Percentiles rank a stretch among this genome's conserved stretches.
Evolutionary conservation across 2,888 invertebrate species (phyloP).

Genomic region (Limnephilus marmoratus): DNA sequence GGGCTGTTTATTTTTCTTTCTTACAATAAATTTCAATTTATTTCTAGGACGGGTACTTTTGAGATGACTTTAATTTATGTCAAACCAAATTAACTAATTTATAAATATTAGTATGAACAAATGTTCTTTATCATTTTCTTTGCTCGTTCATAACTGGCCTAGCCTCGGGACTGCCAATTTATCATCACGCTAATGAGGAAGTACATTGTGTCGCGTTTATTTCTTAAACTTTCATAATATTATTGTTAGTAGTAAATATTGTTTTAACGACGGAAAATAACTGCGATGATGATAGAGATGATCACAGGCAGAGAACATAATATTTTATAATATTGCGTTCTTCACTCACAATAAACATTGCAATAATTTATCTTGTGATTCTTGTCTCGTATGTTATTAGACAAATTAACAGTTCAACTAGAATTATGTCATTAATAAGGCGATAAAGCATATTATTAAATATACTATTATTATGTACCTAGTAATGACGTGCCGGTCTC

Average conservation of each 20-base stretch:
- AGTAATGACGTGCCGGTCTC: not conserved
- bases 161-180: not conserved
- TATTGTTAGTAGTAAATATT: not conserved
- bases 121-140: not conserved
- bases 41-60: not conserved
- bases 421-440: not conserved
- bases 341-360: not conserved
- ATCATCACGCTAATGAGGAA: not conserved
- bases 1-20: not conserved
- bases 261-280: not conserved
- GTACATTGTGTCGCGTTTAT: not conserved
- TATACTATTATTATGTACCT: no score
- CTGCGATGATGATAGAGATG: not conserved
- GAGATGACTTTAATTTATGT: not conserved
- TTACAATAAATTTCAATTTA: not conserved
- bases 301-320: not conserved
- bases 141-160: not conserved
- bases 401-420: not conserved
- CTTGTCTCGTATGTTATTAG: not conserved
- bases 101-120: not conserved
- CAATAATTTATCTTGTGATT: not conserved
- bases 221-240: not conserved
- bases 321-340: not conserved
- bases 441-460: not conserved
- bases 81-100: not conserved